Evolutionary conservation across 2,888 invertebrate genomes (phyloP), one percentile per base, ranked within the genome.

Genomic region (Octonoba sinensis): DNA sequence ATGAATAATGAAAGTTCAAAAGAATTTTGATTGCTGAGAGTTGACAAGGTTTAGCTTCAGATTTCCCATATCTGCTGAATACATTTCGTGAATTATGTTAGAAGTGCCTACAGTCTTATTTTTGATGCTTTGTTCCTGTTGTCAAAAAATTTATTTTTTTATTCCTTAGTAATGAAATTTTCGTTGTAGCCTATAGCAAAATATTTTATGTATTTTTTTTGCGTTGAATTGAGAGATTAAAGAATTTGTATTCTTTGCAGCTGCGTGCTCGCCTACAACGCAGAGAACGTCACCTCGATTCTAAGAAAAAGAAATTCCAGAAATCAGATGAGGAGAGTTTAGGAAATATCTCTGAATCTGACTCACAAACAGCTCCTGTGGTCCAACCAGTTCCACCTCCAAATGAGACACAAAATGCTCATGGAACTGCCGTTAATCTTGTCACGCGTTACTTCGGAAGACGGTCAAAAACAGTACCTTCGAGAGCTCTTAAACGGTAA

Each of bases 251-350:
- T 22, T 13, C n/a, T 76, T 91, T 91, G 12, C 90, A 93, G 93
- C 89, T 93, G 82, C 92, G 92, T 87, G 90, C 91, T 85, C 92
- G 92, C 82, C 88, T 93, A 87, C 92, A 91, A 87, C 92, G 92
- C 85, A 91, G 92, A 91, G 93, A 93, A 87, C 91, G 92, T 36
- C 36, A 36, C 36, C 36, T 36, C 11, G 36, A 36, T 8, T 11
- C 36, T 36, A 36, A 36, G 11, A 36, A 36, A 36, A 36, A 36
- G 86, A 90, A 92, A 71, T 87, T 13, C 20, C 15, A 51, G 20
- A 76, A 69, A 56, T 49, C 67, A 16, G 62, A 44, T 13, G 66
- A 66, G 1, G 75, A 76, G 54, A 54, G 51, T 49, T 18, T 51
- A 18, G 54, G 60, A 8, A 60, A 24, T 24, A 76, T 36, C 3